A percentile compares a stretch with the other conserved stretches of the same genome.
Conservation (phyloP, 2,888 invertebrate species). For the Acrobasis consociella region DNA sequence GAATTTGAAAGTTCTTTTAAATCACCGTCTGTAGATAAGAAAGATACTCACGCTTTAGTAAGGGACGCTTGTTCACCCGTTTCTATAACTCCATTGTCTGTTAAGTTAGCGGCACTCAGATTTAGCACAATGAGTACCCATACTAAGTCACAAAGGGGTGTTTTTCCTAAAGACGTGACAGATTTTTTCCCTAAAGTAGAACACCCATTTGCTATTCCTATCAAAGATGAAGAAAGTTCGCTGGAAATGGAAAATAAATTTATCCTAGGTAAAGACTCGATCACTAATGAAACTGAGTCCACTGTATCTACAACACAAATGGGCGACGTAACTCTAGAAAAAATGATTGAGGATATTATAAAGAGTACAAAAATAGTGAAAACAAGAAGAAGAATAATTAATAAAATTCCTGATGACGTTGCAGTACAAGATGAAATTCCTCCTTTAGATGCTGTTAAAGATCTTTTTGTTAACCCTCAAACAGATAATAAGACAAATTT, state of each 20-base stretch:
- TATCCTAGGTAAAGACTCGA: constrained; percentile 65
- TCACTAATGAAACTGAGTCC: constrained; percentile 63
- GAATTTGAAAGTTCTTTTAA: constrained; percentile 76
- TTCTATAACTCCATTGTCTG: constrained; percentile 84
- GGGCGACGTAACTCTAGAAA: constrained; percentile 81
- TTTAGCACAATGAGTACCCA: constrained; percentile 80
- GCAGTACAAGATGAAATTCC: constrained; percentile 58
- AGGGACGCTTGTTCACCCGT: constrained; percentile 76
- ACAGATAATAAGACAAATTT: constrained; percentile 68
- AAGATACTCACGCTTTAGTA: constrained; percentile 64
- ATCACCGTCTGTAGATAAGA: constrained; percentile 73
- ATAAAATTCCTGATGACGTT: constrained; percentile 43
- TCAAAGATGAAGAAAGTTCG: constrained; percentile 73
- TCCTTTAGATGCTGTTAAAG: constrained; percentile 57
- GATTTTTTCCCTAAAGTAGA: constrained; percentile 79
- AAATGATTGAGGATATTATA: constrained; percentile 84
- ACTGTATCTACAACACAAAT: constrained; percentile 79
- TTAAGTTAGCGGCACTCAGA: constrained; percentile 81
- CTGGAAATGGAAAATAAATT: constrained; percentile 79
- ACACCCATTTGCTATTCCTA: constrained; percentile 62
- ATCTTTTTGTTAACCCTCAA: constrained; percentile 70
- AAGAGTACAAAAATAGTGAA: constrained; percentile 81
- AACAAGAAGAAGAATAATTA: constrained; percentile 64
- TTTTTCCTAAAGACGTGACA: constrained; percentile 67
- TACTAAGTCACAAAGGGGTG: constrained; percentile 57